Percentiles rank a stretch among this genome's conserved stretches.
Evolutionary conservation across 2,797 vertebrate species (phyloP).

Genomic region (Thunnus albacares): DNA sequence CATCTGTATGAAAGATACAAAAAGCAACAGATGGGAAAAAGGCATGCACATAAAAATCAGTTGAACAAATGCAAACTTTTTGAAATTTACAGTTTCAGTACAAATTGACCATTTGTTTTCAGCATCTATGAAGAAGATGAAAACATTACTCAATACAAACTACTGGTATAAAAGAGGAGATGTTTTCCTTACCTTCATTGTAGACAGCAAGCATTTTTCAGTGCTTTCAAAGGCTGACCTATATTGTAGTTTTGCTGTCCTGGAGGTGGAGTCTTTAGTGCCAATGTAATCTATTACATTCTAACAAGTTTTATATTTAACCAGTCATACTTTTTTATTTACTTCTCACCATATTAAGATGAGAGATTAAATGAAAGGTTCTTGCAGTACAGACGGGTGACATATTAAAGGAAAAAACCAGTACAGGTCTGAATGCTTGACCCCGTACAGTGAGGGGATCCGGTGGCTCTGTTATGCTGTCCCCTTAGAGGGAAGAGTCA

Average conservation of each 20-base stretch:
- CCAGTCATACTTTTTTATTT: not conserved
- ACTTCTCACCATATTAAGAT: not conserved
- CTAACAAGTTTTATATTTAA: not conserved
- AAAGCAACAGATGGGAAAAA: too few species aligned
- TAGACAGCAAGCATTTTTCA: not conserved
- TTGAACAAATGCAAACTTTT: too few species aligned
- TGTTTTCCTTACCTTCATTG: constrained; percentile 1
- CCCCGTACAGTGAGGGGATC: too few species aligned
- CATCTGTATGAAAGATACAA: constrained; percentile 47
- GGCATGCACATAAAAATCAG: too few species aligned
- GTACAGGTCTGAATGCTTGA: too few species aligned
- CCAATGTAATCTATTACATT: not conserved
- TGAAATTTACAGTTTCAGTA: too few species aligned
- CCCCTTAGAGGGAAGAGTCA: too few species aligned
- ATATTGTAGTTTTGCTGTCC: not conserved
- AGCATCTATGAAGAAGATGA: too few species aligned
- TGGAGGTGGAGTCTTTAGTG: not conserved
- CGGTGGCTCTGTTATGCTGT: too few species aligned
- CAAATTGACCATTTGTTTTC: too few species aligned
- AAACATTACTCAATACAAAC: not conserved
- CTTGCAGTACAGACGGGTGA: not conserved
- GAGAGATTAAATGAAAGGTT: not conserved
- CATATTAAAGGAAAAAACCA: too few species aligned
- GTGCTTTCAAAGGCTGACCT: not conserved
- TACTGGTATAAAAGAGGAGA: accelerated